phyloP scores from a whole-genome alignment of 2,888 invertebrate genomes.

The Oscheius sp. region DNA sequence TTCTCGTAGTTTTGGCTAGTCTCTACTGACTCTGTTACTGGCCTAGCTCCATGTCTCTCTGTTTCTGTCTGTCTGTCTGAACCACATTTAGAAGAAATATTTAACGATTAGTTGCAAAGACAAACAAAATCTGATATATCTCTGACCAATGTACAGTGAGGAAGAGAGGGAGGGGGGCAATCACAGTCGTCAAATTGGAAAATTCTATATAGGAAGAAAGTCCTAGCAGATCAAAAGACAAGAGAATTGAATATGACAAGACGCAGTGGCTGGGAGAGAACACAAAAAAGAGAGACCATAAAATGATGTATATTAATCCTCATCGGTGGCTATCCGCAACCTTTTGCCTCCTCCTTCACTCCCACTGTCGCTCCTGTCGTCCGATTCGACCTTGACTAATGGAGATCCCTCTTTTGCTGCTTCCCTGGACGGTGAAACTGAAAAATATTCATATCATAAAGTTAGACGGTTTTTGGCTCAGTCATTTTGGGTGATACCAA shows the following conservation, averaged over 20 bases:
- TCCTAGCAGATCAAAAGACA: constrained; percentile 27
- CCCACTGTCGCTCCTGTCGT: constrained; percentile 41
- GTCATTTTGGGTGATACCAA: too few species aligned
- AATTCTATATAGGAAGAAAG: background rate
- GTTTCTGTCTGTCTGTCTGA: too few species aligned
- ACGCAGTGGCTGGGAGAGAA: constrained; percentile 26
- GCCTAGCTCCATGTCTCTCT: too few species aligned
- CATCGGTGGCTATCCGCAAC: constrained; percentile 59
- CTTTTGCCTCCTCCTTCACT: constrained; percentile 50
- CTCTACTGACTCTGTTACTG: too few species aligned
- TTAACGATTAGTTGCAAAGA: too few species aligned
- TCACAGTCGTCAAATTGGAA: constrained; percentile 25
- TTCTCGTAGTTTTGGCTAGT: too few species aligned
- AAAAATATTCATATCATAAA: background rate
- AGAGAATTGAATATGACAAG: constrained; percentile 32
- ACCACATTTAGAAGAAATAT: too few species aligned
- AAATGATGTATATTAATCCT: constrained; percentile 38
- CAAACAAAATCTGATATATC: too few species aligned
- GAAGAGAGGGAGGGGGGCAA: background rate
- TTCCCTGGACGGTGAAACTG: background rate
- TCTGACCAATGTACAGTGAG: constrained; percentile 9
- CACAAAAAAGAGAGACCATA: background rate
- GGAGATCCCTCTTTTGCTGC: constrained; percentile 5
- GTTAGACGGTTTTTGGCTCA: too few species aligned
- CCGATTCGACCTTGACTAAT: constrained; percentile 40